Evolutionary conservation across 2,888 invertebrate genomes (phyloP).

Genomic region (Nemoura dubitans): DNA sequence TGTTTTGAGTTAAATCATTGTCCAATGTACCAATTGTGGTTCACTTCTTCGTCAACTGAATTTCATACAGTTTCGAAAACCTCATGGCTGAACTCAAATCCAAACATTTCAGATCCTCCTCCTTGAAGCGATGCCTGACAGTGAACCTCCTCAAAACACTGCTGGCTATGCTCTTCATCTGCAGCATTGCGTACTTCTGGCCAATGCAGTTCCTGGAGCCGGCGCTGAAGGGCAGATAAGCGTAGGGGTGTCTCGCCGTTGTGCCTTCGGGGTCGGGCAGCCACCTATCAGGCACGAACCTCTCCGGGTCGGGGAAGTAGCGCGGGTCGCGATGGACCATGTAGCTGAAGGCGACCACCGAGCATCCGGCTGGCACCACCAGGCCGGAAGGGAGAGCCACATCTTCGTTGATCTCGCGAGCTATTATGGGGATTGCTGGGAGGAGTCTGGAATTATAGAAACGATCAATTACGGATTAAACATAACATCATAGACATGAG

Average conservation of each 20-base stretch:
- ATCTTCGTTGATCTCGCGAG: slow-evolving; percentile 43
- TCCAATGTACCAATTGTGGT: neutral
- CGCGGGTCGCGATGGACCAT: slow-evolving; percentile 47
- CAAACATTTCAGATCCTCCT: neutral
- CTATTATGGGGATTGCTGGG: slow-evolving; percentile 48
- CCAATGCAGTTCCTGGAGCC: neutral
- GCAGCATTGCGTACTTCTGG: slow-evolving; percentile 48
- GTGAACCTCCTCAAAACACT: slow-evolving; percentile 48
- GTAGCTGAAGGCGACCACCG: slow-evolving; percentile 47
- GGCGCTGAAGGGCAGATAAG: slow-evolving; percentile 10
- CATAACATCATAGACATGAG: neutral
- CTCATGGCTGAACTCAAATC: neutral
- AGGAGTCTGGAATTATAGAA: slow-evolving; percentile 45
- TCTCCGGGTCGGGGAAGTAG: slow-evolving; percentile 48
- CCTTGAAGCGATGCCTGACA: neutral
- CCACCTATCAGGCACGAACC: slow-evolving; percentile 51
- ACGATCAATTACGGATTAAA: neutral
- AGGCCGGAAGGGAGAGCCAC: slow-evolving; percentile 40
- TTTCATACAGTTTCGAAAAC: neutral
- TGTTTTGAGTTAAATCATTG: neutral
- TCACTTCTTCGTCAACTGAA: neutral
- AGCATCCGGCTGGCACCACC: slow-evolving; percentile 43
- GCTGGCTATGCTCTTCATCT: slow-evolving; percentile 50
- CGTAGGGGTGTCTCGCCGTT: slow-evolving; percentile 48
- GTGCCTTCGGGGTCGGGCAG: slow-evolving; percentile 44